A percentile compares a stretch with the other conserved stretches of the same genome.
phyloP scores from a whole-genome alignment of 2,888 invertebrate genomes.

The Spodoptera picta region DNA sequence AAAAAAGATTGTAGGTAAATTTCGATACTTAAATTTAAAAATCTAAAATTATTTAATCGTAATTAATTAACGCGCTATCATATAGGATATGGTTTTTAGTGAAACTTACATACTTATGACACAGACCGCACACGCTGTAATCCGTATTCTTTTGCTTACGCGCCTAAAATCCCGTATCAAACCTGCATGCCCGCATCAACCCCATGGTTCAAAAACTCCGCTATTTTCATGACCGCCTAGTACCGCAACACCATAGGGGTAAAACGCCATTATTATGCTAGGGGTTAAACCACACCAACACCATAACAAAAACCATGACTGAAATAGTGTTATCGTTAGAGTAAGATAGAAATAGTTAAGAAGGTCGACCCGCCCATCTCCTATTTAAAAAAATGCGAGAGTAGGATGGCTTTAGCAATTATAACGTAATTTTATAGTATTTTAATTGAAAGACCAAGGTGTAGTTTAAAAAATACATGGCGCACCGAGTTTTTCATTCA shows the following conservation, averaged over 20 bases:
- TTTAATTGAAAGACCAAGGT: no score
- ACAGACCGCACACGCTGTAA: no score
- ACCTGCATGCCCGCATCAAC: conserved; percentile 26
- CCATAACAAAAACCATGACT: conserved; percentile 29
- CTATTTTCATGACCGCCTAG: conserved; percentile 77
- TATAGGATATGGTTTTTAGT: no score
- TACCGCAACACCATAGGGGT: conserved; percentile 77
- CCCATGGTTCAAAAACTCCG: conserved; percentile 60
- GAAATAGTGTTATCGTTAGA: conserved; percentile 40
- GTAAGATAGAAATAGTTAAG: conserved; percentile 25
- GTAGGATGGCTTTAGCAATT: no score
- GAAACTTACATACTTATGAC: no score
- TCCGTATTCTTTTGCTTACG: neutral
- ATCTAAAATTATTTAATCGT: no score
- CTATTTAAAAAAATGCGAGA: no score
- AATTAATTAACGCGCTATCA: no score
- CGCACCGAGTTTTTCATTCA: conserved; percentile 20
- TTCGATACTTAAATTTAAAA: no score
- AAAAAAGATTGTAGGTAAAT: no score
- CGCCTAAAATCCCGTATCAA: neutral
- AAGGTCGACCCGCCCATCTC: conserved; percentile 5
- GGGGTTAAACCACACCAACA: conserved; percentile 8
- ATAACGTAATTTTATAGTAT: no score
- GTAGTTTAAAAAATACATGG: conserved; percentile 41
- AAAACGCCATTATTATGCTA: conserved; percentile 68